Conservation (phyloP, 2,113 vertebrate genomes). For the Pluvianellus socialis region DNA sequence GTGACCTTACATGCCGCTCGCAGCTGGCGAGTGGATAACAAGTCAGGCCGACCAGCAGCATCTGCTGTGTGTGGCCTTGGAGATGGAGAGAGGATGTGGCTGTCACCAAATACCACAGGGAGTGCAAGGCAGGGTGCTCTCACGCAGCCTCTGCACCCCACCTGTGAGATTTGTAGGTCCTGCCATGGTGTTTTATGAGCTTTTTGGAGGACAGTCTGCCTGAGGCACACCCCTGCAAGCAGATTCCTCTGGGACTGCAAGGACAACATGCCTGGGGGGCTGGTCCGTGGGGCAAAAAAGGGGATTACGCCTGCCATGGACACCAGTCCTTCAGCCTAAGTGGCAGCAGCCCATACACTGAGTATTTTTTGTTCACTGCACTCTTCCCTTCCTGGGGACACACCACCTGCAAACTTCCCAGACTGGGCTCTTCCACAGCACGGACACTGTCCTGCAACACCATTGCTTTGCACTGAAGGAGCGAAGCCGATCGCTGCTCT, state of each 20-base stretch:
- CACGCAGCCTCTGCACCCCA: fast-evolving
- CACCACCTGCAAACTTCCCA: fast-evolving
- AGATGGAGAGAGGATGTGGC: not conserved
- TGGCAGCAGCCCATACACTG: fast-evolving
- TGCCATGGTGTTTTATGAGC: not conserved
- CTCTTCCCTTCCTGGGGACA: not conserved
- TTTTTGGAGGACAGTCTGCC: not conserved
- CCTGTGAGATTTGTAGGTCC: not conserved
- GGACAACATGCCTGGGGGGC: not conserved
- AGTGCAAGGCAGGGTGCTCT: not conserved
- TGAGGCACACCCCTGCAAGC: not conserved
- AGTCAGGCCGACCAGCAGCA: not conserved
- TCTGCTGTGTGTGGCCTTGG: not conserved
- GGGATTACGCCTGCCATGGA: not conserved
- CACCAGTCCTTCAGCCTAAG: not conserved
- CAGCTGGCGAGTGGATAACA: not conserved
- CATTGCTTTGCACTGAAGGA: fast-evolving
- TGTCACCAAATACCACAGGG: not conserved
- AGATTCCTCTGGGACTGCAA: not conserved
- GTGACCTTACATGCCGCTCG: not conserved
- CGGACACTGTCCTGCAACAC: not conserved
- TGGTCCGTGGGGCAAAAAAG: too few species aligned
- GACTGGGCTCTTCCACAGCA: not conserved
- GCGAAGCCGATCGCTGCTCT: fast-evolving
- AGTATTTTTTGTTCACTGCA: not conserved